These are phyloP conservation scores for Synanthedon vespiformis DNA, from an alignment of 2,888 invertebrate species.

Conservation along the genomic window DNA sequence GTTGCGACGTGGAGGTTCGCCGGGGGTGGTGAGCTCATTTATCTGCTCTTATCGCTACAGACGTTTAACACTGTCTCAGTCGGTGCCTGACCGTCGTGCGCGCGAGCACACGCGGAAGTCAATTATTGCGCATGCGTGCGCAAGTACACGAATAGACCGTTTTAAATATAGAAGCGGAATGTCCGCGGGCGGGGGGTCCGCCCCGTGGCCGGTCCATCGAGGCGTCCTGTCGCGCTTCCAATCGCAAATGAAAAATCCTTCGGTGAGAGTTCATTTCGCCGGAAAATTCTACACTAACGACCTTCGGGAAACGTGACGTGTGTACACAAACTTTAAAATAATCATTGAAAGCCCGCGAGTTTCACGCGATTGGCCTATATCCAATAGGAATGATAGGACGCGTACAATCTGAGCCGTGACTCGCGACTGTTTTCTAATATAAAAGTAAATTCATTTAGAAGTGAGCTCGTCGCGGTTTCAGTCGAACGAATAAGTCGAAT, in stretches of 20 bases:
- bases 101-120: conserved; percentile 67
- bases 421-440: conserved; percentile 49
- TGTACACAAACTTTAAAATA: conserved; percentile 55
- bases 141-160: conserved; percentile 64
- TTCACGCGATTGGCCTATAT: conserved; percentile 62
- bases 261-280: conserved; percentile 52
- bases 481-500: conserved; percentile 20
- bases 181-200: conserved; percentile 71
- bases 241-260: conserved; percentile 49
- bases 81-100: conserved; percentile 60
- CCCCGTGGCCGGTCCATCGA: conserved; percentile 81
- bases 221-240: conserved; percentile 65
- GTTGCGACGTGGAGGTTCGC: conserved; percentile 59
- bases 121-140: conserved; percentile 63
- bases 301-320: conserved; percentile 44
- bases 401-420: conserved; percentile 48
- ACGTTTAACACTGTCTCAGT: conserved; percentile 45
- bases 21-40: conserved; percentile 65
- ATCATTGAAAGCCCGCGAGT: conserved; percentile 46
- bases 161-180: conserved; percentile 65
- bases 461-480: conserved; percentile 33
- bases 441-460: conserved; percentile 47
- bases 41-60: conserved; percentile 55
- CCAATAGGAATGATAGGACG: conserved; percentile 54
- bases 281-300: conserved; percentile 27